Evolutionary conservation across 1,140 invertebrate genomes (phyloP).

Genomic region (Parapsyche elsis): DNA sequence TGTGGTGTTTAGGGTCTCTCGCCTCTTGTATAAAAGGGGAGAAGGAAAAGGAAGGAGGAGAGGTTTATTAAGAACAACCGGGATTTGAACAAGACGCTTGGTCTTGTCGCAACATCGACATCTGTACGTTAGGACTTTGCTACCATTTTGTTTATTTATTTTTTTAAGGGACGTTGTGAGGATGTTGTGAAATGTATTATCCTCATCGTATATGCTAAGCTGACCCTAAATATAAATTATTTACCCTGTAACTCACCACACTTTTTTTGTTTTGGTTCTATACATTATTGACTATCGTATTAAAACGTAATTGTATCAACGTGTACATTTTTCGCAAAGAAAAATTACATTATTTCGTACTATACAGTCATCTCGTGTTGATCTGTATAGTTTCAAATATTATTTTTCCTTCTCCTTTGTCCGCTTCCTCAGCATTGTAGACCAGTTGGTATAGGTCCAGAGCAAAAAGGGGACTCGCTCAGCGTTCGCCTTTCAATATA

Average conservation of each 20-base stretch:
- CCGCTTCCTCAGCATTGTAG: background rate
- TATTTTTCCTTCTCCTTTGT: background rate
- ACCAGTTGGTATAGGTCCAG: constrained; percentile 6
- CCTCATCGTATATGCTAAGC: constrained; percentile 49
- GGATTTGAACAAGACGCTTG: constrained; percentile 29
- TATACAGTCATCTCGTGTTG: background rate
- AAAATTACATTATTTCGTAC: too few species aligned
- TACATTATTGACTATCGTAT: too few species aligned
- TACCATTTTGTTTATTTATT: background rate
- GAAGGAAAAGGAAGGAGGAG: constrained; percentile 30
- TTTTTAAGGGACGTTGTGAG: constrained; percentile 30
- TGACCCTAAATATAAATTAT: constrained; percentile 20
- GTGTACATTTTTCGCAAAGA: too few species aligned
- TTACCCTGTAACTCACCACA: too few species aligned
- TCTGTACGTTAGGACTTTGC: constrained; percentile 11
- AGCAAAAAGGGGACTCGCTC: background rate
- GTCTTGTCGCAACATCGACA: constrained; percentile 27
- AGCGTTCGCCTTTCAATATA: constrained; percentile 22
- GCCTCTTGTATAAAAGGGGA: constrained; percentile 40
- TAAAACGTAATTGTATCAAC: too few species aligned
- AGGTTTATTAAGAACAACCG: constrained; percentile 36
- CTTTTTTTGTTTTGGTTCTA: too few species aligned
- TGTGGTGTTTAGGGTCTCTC: constrained; percentile 32
- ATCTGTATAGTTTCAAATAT: constrained; percentile 13
- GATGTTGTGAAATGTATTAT: constrained; percentile 46